Conservation (phyloP, 2,888 invertebrate species). For the Mimas tiliae region DNA sequence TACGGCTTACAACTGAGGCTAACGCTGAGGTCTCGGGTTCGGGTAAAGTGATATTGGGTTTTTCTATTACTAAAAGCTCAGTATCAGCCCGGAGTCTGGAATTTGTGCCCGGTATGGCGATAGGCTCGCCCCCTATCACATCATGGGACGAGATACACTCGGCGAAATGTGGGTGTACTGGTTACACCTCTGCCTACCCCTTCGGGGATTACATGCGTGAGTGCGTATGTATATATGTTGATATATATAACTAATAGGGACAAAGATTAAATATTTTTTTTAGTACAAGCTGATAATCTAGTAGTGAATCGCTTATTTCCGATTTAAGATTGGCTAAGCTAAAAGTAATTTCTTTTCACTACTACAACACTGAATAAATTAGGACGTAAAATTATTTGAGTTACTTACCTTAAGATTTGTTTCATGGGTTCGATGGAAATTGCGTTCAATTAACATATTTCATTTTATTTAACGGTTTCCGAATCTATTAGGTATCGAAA, state of each 20-base stretch:
- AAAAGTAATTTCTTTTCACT: conserved; percentile 9
- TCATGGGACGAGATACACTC: no score
- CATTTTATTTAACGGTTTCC: background rate
- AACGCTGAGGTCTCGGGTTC: no score
- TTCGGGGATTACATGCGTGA: no score
- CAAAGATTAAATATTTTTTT: background rate
- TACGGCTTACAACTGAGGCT: no score
- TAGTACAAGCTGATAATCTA: background rate
- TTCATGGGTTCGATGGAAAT: conserved; percentile 4
- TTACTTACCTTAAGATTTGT: conserved; percentile 5
- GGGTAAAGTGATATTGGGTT: no score
- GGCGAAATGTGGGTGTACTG: no score
- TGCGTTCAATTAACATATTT: background rate
- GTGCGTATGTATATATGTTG: no score
- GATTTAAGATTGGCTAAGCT: background rate
- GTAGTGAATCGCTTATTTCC: background rate
- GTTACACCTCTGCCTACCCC: no score
- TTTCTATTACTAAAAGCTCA: no score
- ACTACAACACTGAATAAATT: conserved; percentile 12
- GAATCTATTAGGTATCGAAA: background rate
- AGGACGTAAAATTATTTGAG: background rate
- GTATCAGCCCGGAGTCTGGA: no score
- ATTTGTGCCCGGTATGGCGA: no score
- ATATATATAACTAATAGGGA: background rate
- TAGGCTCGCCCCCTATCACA: no score